phyloP scores from a whole-genome alignment of 1,140 invertebrate species.

The Neodiprion fabricii region DNA sequence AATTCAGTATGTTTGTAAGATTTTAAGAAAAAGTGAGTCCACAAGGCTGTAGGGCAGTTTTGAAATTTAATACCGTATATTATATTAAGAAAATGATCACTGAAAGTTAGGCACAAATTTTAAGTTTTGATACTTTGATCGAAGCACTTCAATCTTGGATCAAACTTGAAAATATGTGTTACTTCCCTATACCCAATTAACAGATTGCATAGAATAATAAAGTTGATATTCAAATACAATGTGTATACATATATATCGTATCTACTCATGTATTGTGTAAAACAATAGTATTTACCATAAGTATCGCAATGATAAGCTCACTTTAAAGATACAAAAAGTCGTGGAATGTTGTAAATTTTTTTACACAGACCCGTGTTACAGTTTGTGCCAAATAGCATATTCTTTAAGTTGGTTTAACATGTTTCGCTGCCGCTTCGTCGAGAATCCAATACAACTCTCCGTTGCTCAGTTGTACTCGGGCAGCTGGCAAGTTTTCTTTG shows the following conservation, averaged over 20 bases:
- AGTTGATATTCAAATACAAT: neutral
- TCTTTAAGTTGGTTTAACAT: constrained; percentile 31
- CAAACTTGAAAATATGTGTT: no score
- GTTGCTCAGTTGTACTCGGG: constrained; percentile 70
- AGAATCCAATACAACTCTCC: constrained; percentile 82
- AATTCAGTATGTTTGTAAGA: no score
- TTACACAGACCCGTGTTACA: neutral
- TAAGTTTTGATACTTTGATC: no score
- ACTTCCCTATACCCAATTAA: no score
- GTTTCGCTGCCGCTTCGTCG: constrained; percentile 73
- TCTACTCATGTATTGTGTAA: neutral
- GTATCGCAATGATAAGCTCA: neutral
- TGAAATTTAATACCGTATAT: no score
- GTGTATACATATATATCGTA: constrained; percentile 3
- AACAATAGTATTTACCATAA: neutral
- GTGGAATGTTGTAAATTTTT: constrained; percentile 9
- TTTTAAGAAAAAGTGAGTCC: no score
- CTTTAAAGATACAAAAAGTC: neutral
- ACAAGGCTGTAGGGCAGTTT: no score
- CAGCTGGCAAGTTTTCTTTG: constrained; percentile 76
- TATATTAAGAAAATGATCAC: no score
- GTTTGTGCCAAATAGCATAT: constrained; percentile 17
- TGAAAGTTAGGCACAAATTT: no score
- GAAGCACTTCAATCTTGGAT: no score
- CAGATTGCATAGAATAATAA: no score